Percentiles rank a stretch among this genome's conserved stretches.
Evolutionary conservation across 2,113 vertebrate species (phyloP).

Genomic region (Gobio gobio): DNA sequence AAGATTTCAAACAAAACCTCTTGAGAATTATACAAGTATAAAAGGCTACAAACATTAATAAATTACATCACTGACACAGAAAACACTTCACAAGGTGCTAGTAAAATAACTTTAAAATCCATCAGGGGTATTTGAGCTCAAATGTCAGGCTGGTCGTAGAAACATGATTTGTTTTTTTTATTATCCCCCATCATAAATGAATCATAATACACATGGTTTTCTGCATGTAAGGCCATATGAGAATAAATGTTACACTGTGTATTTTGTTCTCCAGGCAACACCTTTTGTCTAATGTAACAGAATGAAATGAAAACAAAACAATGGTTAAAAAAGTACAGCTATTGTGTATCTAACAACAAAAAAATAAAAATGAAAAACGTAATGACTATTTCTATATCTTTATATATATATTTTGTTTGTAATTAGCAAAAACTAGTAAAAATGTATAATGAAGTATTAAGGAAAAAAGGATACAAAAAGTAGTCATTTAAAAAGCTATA

Average conservation of each 20-base stretch:
- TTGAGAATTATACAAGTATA: conserved; percentile 99
- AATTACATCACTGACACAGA: conserved; percentile 99
- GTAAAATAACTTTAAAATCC: conserved; percentile 92
- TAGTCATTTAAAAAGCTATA: conserved; percentile 95
- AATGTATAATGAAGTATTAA: conserved; percentile 85
- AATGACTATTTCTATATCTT: conserved; percentile 70
- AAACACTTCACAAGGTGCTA: conserved; percentile 99
- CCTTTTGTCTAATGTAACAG: conserved; percentile 70
- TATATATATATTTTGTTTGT: conserved; percentile 74
- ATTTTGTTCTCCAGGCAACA: conserved; percentile 93
- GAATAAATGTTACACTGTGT: conserved; percentile 65
- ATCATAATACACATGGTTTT: conserved; percentile 78
- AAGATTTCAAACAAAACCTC: conserved; percentile 92
- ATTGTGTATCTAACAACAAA: conserved; percentile 46
- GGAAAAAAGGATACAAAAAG: conserved; percentile 88
- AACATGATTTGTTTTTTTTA: conserved; percentile 64
- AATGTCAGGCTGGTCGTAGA: conserved; percentile 91
- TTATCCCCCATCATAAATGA: conserved; percentile 71
- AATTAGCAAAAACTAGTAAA: conserved; percentile 85
- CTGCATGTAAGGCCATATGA: conserved; percentile 86
- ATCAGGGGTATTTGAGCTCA: conserved; percentile 86
- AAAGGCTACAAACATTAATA: conserved; percentile 99
- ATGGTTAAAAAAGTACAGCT: conserved; percentile 52
- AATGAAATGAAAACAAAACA: conserved; percentile 45
- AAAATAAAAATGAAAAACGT: conserved; percentile 61